Base-by-base conservation (phyloP, 2,888 invertebrate genomes). In the Cybosia mesomella region DNA sequence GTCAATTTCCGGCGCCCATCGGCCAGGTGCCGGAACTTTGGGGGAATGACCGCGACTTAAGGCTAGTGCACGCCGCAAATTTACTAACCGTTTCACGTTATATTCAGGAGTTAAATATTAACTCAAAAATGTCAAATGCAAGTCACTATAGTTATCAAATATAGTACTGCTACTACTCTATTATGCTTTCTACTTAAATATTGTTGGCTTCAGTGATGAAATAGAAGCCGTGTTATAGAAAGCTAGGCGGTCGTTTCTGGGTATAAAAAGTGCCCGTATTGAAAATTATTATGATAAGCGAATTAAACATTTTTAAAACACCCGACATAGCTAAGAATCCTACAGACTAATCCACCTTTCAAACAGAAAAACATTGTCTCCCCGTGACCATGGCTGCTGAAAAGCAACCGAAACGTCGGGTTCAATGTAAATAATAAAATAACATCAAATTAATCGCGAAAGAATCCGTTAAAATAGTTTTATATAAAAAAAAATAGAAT, bases 21-120 rank as follows among this genome's bases (percentile, higher is more conserved):
- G 72, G 81, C 72, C 75, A 82, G 86, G 80, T 83, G 79, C 88
- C 89, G 89, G 90, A 90, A 90, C 84, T 78, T 71, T 79, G 72
- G 89, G 87, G 85, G 83, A 88, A 88, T 86, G 89, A 89, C 89
- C 88, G 85, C 81, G 74, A 70, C 68, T 81, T 79, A 75, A 79
- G 77, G 81, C 77, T 13, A 75, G 84, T 84, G 81, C 78, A 74
- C 73, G 73, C 74, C 75, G 87, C 85, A 77, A 87, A 88, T 87
- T 59, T 74, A 83, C 86, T 63, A 72, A 60, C 67, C 62, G 76
- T 77, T 76, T 63, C 54, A 32, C 9, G 15, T 39, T 54, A 54
- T 22, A 15, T 39, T 2, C 4, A 15, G 13, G 15, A 39, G 39
- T 39, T 13, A 5, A 43, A 18, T 43, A 43, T 49, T 18, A n/a